These are phyloP conservation scores for Odontamblyopus rebecca DNA, from an alignment of 2,797 vertebrate species.

Conservation along the genomic window DNA sequence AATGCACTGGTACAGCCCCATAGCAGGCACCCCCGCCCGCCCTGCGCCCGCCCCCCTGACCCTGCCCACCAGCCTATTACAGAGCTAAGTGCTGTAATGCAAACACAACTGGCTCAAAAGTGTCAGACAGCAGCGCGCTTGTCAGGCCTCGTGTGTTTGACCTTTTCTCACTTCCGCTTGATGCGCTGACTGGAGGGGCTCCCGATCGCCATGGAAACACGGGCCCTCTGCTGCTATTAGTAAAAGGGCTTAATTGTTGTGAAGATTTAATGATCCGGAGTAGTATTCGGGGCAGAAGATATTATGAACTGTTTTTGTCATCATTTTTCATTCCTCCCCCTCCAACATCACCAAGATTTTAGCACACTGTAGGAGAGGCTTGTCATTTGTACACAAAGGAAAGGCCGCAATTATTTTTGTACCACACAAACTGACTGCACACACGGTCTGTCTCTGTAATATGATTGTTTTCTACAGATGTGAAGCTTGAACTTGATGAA, in stretches of 20 bases:
- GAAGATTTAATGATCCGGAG: conserved; percentile 99
- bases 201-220: conserved; percentile 94
- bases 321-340: conserved; percentile 73
- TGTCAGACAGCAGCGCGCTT: conserved; percentile 96
- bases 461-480: conserved; percentile 76
- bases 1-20: conserved; percentile 77
- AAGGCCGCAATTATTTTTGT: conserved; percentile 25
- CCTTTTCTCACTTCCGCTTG: conserved; percentile 95
- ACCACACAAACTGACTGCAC: conserved; percentile 1
- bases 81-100: conserved; percentile 97
- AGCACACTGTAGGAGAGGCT: conserved; percentile 48
- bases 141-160: conserved; percentile 96
- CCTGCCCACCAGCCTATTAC: conserved; percentile 91
- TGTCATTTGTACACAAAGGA: conserved; percentile 21
- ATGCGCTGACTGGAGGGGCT: conserved; percentile 91
- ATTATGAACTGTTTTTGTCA: conserved; percentile 97
- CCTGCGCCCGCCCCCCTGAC: conserved; percentile 36
- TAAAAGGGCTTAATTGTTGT: conserved; percentile 99
- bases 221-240: conserved; percentile 89
- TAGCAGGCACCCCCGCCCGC: conserved; percentile 25
- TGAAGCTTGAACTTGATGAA: conserved; percentile 86
- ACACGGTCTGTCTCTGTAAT: conserved; percentile 13
- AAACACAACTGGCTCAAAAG: conserved; percentile 93
- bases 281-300: conserved; percentile 95
- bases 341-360: conserved; percentile 82